Percentiles rank a stretch among this genome's conserved stretches.
Evolutionary conservation across 2,888 invertebrate genomes (phyloP).

Genomic region (Hecatera dysodea): DNA sequence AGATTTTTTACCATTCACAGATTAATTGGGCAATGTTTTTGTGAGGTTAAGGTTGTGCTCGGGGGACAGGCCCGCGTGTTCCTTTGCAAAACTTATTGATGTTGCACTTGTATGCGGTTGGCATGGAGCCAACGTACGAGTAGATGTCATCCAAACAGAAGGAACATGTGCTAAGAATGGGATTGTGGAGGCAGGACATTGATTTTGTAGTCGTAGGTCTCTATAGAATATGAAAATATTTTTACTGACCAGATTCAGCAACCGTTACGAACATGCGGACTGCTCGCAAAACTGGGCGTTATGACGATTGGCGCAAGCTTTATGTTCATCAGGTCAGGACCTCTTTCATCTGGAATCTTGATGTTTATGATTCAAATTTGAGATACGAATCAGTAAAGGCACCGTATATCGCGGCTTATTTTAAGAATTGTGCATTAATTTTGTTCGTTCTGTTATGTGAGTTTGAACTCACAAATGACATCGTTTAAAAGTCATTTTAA

Average conservation of each 20-base stretch:
- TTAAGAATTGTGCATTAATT: not conserved
- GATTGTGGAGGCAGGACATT: not conserved
- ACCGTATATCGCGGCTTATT: not conserved
- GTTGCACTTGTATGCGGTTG: not conserved
- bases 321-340: not conserved
- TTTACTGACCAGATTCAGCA: not conserved
- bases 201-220: not conserved
- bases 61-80: not conserved
- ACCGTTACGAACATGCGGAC: not conserved
- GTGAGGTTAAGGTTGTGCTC: slow-evolving; percentile 1
- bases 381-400: not conserved
- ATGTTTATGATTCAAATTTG: not conserved
- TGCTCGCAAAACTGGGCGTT: not conserved
- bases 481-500: slow-evolving; percentile 1
- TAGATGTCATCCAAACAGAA: not conserved
- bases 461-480: not conserved
- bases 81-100: not conserved
- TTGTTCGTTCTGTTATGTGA: not conserved
- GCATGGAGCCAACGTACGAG: not conserved
- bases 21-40: slow-evolving; percentile 45
- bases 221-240: not conserved
- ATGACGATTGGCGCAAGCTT: not conserved
- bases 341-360: not conserved
- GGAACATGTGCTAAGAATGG: not conserved
- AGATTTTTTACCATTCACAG: slow-evolving; percentile 43